phyloP scores from a whole-genome alignment of 1,140 invertebrate genomes.

The Thaumatotibia leucotreta region DNA sequence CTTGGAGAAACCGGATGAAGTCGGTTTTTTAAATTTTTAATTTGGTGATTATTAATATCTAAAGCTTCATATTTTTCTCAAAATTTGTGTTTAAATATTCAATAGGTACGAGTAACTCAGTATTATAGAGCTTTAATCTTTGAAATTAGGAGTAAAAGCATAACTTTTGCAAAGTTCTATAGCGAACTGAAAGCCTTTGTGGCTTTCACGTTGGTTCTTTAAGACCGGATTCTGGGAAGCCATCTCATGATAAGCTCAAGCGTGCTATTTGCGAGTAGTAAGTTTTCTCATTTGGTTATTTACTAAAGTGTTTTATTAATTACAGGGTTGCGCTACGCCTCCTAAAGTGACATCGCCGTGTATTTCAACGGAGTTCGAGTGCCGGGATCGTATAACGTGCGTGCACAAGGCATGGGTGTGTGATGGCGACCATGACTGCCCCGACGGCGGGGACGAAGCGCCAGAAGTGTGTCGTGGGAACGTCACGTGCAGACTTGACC shows the following conservation, averaged over 20 bases:
- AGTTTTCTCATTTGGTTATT: constrained; percentile 3
- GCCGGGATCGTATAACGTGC: constrained; percentile 90
- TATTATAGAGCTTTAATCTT: neutral
- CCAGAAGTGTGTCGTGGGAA: constrained; percentile 81
- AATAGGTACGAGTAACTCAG: too few relatives aligned
- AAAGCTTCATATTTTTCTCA: too few relatives aligned
- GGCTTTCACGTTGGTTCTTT: neutral
- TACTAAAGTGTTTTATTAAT: constrained; percentile 17
- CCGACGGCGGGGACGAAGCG: constrained; percentile 88
- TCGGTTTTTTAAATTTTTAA: too few relatives aligned
- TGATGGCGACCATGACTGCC: constrained; percentile 90
- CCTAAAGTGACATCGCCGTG: constrained; percentile 78
- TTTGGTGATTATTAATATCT: too few relatives aligned
- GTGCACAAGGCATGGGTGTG: constrained; percentile 91
- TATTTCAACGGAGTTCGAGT: constrained; percentile 87
- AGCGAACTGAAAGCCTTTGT: neutral
- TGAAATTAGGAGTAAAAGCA: neutral
- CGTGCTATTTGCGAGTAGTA: neutral
- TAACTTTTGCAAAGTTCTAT: neutral
- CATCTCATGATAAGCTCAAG: neutral
- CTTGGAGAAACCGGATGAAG: too few relatives aligned
- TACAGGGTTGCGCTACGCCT: constrained; percentile 77
- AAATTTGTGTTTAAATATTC: too few relatives aligned
- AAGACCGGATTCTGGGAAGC: neutral
- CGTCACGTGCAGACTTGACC: constrained; percentile 87